Percentiles rank a stretch among this genome's conserved stretches.
These are phyloP conservation scores for Eulemur macaco DNA, from an alignment of 2,113 vertebrate genomes.

Conservation along the genomic window DNA sequence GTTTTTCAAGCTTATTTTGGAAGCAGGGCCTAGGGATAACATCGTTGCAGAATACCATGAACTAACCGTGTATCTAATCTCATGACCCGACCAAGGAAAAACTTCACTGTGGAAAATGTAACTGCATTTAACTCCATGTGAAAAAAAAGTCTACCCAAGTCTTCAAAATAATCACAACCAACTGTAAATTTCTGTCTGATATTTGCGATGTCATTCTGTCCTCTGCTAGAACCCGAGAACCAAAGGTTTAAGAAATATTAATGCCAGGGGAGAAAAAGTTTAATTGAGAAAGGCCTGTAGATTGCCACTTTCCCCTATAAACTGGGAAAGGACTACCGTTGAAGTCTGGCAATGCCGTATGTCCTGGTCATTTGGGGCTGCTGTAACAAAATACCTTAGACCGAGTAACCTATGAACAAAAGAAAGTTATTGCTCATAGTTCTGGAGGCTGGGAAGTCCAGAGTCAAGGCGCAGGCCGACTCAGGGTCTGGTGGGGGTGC, in stretches of 20 bases:
- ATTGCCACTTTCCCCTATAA: too few relatives aligned
- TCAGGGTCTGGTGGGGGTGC: not conserved
- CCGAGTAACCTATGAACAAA: not conserved
- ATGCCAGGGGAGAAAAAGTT: too few relatives aligned
- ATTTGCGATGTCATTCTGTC: not conserved
- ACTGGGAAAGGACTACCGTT: rapidly evolving
- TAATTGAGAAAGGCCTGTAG: too few relatives aligned
- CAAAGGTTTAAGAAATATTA: not conserved
- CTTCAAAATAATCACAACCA: not conserved
- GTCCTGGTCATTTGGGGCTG: too few relatives aligned
- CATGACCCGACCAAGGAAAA: not conserved
- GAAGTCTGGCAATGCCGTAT: not conserved
- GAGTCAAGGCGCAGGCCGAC: not conserved
- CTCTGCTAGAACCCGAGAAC: not conserved
- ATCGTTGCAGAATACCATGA: not conserved
- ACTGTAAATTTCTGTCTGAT: not conserved
- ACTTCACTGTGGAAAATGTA: not conserved
- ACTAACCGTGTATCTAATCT: not conserved
- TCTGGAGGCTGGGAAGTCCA: not conserved
- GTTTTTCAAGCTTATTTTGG: not conserved
- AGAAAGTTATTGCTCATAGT: not conserved
- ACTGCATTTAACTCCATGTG: not conserved
- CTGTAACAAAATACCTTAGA: not conserved
- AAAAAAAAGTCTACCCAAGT: not conserved
- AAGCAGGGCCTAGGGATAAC: not conserved